Base-by-base conservation (phyloP, 2,888 invertebrate species). In the Blomia tropicalis region DNA sequence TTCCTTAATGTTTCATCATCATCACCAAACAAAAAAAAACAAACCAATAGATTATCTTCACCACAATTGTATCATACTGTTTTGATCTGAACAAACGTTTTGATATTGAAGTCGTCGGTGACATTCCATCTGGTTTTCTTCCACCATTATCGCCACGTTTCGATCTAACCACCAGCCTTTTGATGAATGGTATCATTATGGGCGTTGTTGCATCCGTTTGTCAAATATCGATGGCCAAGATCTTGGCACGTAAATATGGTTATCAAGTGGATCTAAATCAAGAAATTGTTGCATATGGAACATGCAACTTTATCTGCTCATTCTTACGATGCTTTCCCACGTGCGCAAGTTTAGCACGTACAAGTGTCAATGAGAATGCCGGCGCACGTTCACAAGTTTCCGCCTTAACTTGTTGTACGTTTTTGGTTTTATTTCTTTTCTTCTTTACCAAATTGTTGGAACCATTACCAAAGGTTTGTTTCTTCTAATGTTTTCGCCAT, bases 391-490 rank as follows among this genome's bases (percentile, higher is more conserved):
- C 90, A 0, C 87, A 89, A 72, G 73, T 86, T 47, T 84, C 88
- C 2, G 84, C 86, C 0, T 71, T 89, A 23, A 80, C 91, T 59
- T 87, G 88, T 4, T 84, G 85, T 63, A 60, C 73, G 0, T 77
- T 90, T 31, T 75, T 93, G 23, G 75, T 90, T 1, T 76, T 83
- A 67, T 85, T 92, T 59, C 75, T 93, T 64, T 76, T 92, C 59
- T 86, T 85, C 81, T 80, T 92, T 65, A 91, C 88, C 0, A 88
- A 88, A 32, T 83, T 87, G 73, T 88, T 93, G 73, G 83, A 87
- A 73, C 79, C 82, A 36, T 75, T 92, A 65, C 93, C 93, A 59
- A 80, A 81, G 73, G 83, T 83, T 19, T 19, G 3, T 29, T 3
- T 14, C 4, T 22, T 14, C 25, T 54, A 5, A 54, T n/a, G 22